Evolutionary conservation across 2,888 invertebrate genomes (phyloP), one percentile per base, ranked within the genome.

Genomic region (Plemyria rubiginata): DNA sequence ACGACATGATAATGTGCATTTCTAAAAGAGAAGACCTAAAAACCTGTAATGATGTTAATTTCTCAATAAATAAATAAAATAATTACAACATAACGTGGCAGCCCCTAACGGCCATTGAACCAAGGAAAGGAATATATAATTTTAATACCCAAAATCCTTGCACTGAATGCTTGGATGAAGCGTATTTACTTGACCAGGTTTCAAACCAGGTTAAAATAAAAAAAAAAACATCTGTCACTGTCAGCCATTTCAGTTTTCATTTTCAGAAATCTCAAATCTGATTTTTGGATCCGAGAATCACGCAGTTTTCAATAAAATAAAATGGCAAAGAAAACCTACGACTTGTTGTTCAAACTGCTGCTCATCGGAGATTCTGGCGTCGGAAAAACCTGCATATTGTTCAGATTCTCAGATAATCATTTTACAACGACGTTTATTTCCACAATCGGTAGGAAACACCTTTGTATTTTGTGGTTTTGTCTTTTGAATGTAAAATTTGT

Each of bases 291-390:
- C 77, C 74, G 65, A 52, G 70, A 72, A 73, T 32, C 13, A 50
- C 5, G 7, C 12, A 4, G 28, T 28, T 36, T 43, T 38, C 36
- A 77, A 66, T 76, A 88, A 94, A 77, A 66, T 76, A 88, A 94
- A 95, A 98, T 98, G 98, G 98, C 98, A 86, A 98, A 98, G 94
- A 97, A 97, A 94, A 98, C 98, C 73, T 98, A 98, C 94, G 98
- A 98, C 94, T 94, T 98, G 84, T 93, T 98, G 80, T 98, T 98
- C 90, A 98, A 98, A 94, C 94, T 98, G 77, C 93, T 98, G 74
- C 94, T 98, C 75, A 98, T 98, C 88, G 98, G 98, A 72, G 98
- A 98, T 90, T 98, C 97, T 55, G 98, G 98, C 74, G 98, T 98
- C 73, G 98, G 98, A 76, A 98, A 98, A 92, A 98, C 98, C 58